phyloP scores from a whole-genome alignment of 2,113 vertebrate genomes.

The Halcyon malimbica region DNA sequence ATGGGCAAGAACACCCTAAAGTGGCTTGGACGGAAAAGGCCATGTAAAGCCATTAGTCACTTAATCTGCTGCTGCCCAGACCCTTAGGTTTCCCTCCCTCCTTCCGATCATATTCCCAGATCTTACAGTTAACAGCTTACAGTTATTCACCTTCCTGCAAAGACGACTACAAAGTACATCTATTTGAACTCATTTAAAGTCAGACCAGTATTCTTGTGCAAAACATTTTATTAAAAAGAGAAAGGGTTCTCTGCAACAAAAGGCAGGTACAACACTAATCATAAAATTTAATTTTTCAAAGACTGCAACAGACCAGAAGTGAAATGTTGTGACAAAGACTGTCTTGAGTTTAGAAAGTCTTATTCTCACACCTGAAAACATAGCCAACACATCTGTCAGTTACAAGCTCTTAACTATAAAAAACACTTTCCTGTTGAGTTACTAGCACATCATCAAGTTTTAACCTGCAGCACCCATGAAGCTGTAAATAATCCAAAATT shows the following conservation, averaged over 20 bases:
- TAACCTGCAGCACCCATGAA: neutral
- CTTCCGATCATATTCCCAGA: neutral
- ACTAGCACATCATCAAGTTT: neutral
- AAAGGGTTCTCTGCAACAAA: slow-evolving; percentile 18
- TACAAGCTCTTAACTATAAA: neutral
- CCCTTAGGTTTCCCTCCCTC: neutral
- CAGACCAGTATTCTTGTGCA: neutral
- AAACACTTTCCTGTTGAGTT: neutral
- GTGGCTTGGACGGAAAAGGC: neutral
- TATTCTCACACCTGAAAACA: neutral
- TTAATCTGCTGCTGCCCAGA: neutral
- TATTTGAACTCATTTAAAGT: accelerated
- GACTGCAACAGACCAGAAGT: neutral
- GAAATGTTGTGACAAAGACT: neutral
- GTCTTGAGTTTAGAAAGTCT: neutral
- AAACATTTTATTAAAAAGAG: slow-evolving; percentile 65
- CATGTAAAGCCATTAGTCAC: neutral
- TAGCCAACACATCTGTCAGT: neutral
- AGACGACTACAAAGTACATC: neutral
- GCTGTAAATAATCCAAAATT: neutral
- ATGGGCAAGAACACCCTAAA: too few relatives aligned
- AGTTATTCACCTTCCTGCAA: neutral
- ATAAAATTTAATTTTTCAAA: neutral
- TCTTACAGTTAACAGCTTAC: too few relatives aligned
- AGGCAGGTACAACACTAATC: neutral